Evolutionary conservation across 2,888 invertebrate species (phyloP), one percentile per base, ranked within the genome.

Genomic region (Halocaridina rubra): DNA sequence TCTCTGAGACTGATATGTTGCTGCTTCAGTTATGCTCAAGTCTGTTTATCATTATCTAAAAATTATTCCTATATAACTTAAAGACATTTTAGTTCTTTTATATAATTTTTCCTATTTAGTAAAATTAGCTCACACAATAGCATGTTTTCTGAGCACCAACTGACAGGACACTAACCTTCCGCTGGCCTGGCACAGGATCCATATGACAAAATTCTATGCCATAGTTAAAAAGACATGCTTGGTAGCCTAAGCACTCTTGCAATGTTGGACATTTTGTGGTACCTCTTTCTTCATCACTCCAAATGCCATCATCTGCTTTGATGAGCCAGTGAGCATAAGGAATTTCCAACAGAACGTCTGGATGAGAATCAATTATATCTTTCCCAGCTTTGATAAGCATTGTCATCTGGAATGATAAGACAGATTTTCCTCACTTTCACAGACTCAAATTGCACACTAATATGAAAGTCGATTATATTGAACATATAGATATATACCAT

Each of bases 221-320:
- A 59, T 87, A 89, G 24, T 86, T 85, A 77, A 89, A 89, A 5
- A 89, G 71, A 67, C 89, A 89, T 5, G 88, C 89, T 67, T 89
- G 88, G 81, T 88, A 88, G 3, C 88, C 88, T 2, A 89, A 84
- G 53, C 89, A 89, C 53, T 80, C 69, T 24, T 67, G 33, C 16
- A 88, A 57, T 2, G 87, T 80, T 1, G 82, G 84, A n/a, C 87
- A 88, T 67, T 67, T 57, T 27, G 29, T 33, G 27, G 27, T 32
- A 2, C 61, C 53, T 16, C 3, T 77, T 29, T 78, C 71, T 33
- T 46, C 61, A 46, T 75, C 81, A 16, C 39, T 78, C 32, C 10
- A n/a, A 16, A 61, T 59, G 8, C 64, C 82, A 30, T 78, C 78
- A 19, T 71, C 61, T 4, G 53, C 4, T 33, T 81, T 33, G 46